Conservation (phyloP, 2,888 invertebrate species). For the Iselma pallidipennis region DNA sequence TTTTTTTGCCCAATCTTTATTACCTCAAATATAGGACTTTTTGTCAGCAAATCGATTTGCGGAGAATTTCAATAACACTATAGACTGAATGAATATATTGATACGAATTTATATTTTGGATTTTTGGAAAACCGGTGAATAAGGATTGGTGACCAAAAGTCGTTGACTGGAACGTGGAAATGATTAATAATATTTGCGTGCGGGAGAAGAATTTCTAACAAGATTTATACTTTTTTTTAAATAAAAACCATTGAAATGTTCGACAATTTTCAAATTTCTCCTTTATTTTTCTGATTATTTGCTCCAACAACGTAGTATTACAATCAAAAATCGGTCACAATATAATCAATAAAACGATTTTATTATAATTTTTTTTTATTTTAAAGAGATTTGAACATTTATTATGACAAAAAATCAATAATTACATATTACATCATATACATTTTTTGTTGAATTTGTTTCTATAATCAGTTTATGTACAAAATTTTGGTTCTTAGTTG, state of each 20-base stretch:
- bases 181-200: too few relatives aligned
- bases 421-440: constrained; percentile 47
- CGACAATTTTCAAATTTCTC: not conserved
- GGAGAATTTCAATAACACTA: too few relatives aligned
- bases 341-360: not conserved
- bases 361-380: constrained; percentile 1
- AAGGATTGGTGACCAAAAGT: too few relatives aligned
- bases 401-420: constrained; percentile 55
- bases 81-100: too few relatives aligned
- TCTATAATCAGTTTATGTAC: constrained; percentile 44
- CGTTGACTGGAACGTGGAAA: too few relatives aligned
- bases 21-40: too few relatives aligned
- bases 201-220: too few relatives aligned
- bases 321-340: not conserved
- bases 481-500: constrained; percentile 48
- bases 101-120: too few relatives aligned
- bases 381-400: constrained; percentile 53
- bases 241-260: not conserved
- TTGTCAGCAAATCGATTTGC: too few relatives aligned
- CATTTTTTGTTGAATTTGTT: constrained; percentile 16
- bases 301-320: not conserved
- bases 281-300: not conserved
- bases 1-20: too few relatives aligned
- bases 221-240: not conserved
- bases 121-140: too few relatives aligned